These are phyloP conservation scores for Crocodylus rhombifer DNA, from an alignment of 2,797 vertebrate genomes.

Conservation along the genomic window DNA sequence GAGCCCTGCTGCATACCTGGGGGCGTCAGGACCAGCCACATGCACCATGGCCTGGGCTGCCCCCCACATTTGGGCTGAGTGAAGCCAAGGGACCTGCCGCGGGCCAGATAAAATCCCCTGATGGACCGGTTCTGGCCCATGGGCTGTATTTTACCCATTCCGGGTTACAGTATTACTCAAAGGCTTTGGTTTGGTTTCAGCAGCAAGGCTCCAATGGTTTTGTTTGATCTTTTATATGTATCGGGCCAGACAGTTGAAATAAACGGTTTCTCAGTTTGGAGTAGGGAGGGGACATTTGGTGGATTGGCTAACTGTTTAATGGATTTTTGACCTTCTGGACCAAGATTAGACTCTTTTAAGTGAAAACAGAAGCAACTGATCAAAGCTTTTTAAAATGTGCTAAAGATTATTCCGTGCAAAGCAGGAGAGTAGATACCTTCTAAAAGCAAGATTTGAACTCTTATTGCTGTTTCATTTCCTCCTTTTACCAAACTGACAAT, in stretches of 20 bases:
- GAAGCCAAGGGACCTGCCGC: too few species aligned
- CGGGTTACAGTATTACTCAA: neutral
- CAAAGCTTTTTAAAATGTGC: neutral
- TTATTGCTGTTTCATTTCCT: neutral
- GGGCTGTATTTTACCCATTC: too few species aligned
- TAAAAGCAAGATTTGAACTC: neutral
- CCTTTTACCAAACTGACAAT: neutral
- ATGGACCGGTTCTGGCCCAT: too few species aligned
- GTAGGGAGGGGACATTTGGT: neutral
- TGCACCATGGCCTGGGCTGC: too few species aligned
- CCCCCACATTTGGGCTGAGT: too few species aligned
- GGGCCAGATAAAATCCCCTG: too few species aligned
- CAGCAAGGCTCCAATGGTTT: fast-evolving
- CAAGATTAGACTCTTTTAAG: neutral
- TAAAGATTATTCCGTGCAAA: neutral
- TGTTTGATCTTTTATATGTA: fast-evolving
- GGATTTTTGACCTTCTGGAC: neutral
- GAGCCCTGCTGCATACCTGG: too few species aligned
- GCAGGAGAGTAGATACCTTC: neutral
- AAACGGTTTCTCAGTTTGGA: neutral
- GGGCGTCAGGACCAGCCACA: too few species aligned
- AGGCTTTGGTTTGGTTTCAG: neutral
- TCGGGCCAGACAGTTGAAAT: neutral
- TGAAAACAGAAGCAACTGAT: neutral
- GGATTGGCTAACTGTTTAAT: neutral